Conservation (phyloP, 2,113 vertebrate species). For the Tragulus kanchil region DNA sequence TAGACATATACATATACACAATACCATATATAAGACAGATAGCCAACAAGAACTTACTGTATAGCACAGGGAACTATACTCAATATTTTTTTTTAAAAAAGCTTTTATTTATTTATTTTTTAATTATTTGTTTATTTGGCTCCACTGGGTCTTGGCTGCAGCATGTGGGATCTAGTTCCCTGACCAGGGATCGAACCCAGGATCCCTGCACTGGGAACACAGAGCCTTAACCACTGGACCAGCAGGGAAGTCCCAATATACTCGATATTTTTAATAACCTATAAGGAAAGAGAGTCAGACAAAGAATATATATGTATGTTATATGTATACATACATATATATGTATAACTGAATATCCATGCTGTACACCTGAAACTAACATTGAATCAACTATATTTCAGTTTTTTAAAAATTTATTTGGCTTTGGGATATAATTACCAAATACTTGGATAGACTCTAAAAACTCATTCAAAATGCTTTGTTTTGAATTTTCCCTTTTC, state of each 20-base stretch:
- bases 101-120: too few relatives aligned
- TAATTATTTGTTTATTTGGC: too few relatives aligned
- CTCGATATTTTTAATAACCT: background rate
- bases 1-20: too few relatives aligned
- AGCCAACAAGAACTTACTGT: background rate
- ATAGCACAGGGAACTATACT: background rate
- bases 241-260: too few relatives aligned
- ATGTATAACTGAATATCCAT: background rate
- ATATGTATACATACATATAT: background rate
- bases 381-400: background rate
- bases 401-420: background rate
- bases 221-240: too few relatives aligned
- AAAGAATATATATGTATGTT: background rate
- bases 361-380: background rate
- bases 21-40: background rate
- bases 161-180: too few relatives aligned
- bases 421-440: background rate
- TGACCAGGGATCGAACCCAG: too few relatives aligned
- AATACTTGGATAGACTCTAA: background rate
- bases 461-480: constrained; percentile 32
- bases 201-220: too few relatives aligned
- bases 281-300: background rate
- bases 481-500: background rate
- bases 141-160: too few relatives aligned
- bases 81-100: too few relatives aligned